Percentiles rank a stretch among this genome's conserved stretches.
Evolutionary conservation across 2,113 vertebrate genomes (phyloP).

Genomic region (Cottus gobio): DNA sequence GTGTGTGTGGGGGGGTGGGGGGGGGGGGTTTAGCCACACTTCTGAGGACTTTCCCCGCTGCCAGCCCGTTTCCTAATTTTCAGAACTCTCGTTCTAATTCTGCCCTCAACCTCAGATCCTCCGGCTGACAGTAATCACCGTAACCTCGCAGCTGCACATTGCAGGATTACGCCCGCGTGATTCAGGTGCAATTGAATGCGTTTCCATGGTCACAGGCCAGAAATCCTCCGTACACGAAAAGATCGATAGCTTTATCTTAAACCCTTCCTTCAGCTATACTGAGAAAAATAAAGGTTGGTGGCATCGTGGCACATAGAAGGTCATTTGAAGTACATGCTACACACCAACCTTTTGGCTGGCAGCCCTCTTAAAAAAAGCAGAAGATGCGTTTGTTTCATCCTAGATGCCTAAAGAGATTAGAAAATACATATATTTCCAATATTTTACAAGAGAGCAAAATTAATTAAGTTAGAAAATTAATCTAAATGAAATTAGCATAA

Average conservation of each 20-base stretch:
- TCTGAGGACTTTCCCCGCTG: background rate
- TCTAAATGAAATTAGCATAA: background rate
- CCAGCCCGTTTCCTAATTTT: background rate
- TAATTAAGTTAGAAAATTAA: background rate
- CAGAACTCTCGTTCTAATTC: background rate
- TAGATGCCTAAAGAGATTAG: background rate
- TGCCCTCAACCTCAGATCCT: background rate
- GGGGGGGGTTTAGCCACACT: background rate
- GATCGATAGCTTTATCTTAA: background rate
- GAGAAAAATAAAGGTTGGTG: background rate
- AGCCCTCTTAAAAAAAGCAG: background rate
- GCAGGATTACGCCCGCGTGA: background rate
- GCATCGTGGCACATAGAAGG: background rate
- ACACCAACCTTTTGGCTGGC: background rate
- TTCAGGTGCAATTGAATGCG: background rate
- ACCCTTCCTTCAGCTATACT: background rate
- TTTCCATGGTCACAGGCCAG: background rate
- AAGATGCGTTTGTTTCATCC: background rate
- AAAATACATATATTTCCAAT: background rate
- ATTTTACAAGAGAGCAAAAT: constrained; percentile 7
- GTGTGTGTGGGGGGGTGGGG: too few species aligned
- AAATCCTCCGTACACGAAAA: background rate
- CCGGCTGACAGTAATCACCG: background rate
- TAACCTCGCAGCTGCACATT: background rate
- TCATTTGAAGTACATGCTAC: background rate